These are phyloP conservation scores for Orchesellides sinensis DNA, from an alignment of 2,888 invertebrate species.

Conservation along the genomic window DNA sequence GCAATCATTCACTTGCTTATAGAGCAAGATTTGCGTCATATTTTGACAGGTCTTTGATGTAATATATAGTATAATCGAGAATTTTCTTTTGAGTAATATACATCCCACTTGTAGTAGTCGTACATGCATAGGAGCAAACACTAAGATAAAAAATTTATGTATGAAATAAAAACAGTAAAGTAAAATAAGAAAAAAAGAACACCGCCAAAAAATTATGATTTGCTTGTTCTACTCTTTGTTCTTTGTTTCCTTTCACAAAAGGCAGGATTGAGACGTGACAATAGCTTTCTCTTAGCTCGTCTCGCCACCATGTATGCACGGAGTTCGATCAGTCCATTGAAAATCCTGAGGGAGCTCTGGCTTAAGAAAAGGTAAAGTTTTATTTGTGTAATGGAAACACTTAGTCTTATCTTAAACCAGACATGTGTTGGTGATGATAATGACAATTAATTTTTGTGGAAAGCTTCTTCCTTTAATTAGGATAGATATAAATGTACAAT, in stretches of 20 bases:
- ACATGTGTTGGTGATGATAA: neutral
- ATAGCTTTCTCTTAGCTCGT: constrained; percentile 72
- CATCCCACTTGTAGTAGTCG: neutral
- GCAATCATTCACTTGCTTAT: too few relatives aligned
- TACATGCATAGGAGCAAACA: neutral
- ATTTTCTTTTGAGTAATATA: too few relatives aligned
- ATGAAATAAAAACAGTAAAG: neutral
- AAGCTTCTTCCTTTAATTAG: neutral
- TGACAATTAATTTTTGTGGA: neutral
- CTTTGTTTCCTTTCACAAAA: constrained; percentile 62
- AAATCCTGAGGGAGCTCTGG: constrained; percentile 74
- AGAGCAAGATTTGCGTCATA: too few relatives aligned
- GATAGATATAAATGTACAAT: too few relatives aligned
- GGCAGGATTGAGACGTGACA: constrained; percentile 74
- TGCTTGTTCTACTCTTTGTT: constrained; percentile 52
- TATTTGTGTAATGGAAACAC: neutral
- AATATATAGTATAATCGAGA: too few relatives aligned
- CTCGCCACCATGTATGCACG: constrained; percentile 74
- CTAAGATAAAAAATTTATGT: neutral
- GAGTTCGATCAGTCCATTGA: constrained; percentile 74
- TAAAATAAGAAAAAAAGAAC: neutral
- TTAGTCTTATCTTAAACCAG: neutral
- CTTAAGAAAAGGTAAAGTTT: constrained; percentile 72
- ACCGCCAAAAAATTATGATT: constrained; percentile 40
- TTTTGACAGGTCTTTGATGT: too few relatives aligned